phyloP scores from a whole-genome alignment of 1,140 invertebrate genomes.

The Chironomus striatipennis region DNA sequence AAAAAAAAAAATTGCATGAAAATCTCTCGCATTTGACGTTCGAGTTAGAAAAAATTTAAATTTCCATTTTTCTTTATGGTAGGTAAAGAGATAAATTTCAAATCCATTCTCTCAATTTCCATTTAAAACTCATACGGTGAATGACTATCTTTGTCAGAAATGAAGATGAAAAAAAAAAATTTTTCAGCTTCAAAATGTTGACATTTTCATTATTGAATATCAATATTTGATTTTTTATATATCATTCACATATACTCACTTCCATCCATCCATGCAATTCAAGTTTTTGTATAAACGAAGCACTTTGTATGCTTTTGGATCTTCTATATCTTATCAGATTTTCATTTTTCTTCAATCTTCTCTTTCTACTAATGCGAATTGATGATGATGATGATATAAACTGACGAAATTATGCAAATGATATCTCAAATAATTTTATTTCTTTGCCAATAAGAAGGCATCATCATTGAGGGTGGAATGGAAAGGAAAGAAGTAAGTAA shows the following conservation, averaged over 20 bases:
- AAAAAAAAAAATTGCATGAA: no score
- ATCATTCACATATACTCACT: neutral
- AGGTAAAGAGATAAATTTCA: no score
- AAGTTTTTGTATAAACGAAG: neutral
- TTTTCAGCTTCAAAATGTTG: neutral
- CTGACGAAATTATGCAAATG: constrained; percentile 13
- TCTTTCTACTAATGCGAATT: neutral
- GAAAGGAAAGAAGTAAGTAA: no score
- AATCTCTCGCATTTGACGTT: no score
- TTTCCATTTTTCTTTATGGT: no score
- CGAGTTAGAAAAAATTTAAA: no score
- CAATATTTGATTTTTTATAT: neutral
- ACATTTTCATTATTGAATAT: constrained; percentile 8
- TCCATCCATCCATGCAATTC: neutral
- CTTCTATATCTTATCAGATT: neutral
- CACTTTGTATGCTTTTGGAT: neutral
- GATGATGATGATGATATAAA: neutral
- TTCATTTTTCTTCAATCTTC: neutral
- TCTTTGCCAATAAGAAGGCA: no score
- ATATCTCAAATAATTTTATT: neutral
- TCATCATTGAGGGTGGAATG: no score
- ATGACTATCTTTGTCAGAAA: no score
- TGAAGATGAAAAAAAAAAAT: no score
- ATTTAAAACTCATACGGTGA: no score
- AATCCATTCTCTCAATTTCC: no score